Evolutionary conservation across 2,797 vertebrate species (phyloP).

Genomic region (Merluccius polli): DNA sequence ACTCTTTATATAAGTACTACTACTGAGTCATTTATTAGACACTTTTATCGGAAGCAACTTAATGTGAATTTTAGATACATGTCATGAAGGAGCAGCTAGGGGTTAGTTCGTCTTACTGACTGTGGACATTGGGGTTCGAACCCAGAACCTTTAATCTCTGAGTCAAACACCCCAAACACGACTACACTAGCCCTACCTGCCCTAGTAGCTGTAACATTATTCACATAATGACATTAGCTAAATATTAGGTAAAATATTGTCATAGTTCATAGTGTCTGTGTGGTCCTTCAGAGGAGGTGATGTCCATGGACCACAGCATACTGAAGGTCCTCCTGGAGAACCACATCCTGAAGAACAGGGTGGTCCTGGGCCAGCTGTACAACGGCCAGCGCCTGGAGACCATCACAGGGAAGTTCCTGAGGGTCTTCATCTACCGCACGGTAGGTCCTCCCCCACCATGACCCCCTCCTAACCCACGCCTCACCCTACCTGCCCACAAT

Average conservation of each 20-base stretch:
- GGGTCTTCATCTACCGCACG: conserved; percentile 96
- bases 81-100: not conserved
- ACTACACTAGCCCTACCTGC: not conserved
- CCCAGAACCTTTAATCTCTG: too few species aligned
- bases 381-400: conserved; percentile 92
- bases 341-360: conserved; percentile 89
- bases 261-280: not conserved
- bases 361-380: conserved; percentile 85
- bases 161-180: not conserved
- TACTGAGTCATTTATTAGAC: not conserved
- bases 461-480: not conserved
- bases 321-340: conserved; percentile 87
- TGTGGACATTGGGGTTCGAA: not conserved
- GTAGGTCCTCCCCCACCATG: conserved; percentile 69
- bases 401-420: conserved; percentile 83
- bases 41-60: not conserved
- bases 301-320: conserved; percentile 83
- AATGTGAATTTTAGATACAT: not conserved
- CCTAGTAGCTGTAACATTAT: not conserved
- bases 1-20: too few species aligned
- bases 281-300: conserved; percentile 78
- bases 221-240: too few species aligned
- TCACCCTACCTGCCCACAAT: conserved; percentile 17
- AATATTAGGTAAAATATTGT: too few species aligned
- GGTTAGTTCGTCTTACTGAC: not conserved